Evolutionary conservation across 2,113 vertebrate genomes (phyloP).

Genomic region (Guaruba guarouba): DNA sequence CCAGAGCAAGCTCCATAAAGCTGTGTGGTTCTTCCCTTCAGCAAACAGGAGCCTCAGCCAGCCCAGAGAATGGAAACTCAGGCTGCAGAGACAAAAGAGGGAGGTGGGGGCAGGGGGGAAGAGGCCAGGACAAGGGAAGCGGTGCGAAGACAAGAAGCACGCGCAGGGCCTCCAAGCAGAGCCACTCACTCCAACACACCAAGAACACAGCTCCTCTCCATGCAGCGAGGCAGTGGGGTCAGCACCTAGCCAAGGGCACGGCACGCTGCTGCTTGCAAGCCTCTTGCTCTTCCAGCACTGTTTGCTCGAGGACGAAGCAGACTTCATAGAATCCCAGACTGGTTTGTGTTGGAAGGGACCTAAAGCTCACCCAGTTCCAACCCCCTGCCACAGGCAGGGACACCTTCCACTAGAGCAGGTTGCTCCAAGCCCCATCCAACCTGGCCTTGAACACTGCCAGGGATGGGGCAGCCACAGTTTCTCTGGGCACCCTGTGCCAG

Average conservation of each 20-base stretch:
- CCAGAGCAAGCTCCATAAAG: conserved; percentile 5
- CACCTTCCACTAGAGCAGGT: neutral
- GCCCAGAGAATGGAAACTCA: neutral
- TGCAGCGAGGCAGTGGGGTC: rapidly evolving
- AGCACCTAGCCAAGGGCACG: rapidly evolving
- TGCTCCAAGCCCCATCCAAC: neutral
- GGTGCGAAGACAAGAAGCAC: neutral
- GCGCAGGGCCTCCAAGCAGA: neutral
- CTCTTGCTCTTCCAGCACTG: neutral
- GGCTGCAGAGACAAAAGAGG: conserved; percentile 16
- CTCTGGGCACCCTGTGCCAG: neutral
- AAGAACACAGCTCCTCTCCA: neutral
- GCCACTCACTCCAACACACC: neutral
- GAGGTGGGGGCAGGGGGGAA: neutral
- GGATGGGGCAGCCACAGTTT: neutral
- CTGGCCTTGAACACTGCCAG: neutral
- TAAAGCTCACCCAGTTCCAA: neutral
- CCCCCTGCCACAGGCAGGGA: neutral
- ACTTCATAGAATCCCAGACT: neutral
- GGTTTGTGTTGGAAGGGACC: neutral
- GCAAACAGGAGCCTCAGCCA: conserved; percentile 23
- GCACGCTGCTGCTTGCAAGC: neutral
- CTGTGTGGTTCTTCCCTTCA: neutral
- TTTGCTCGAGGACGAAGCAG: rapidly evolving
- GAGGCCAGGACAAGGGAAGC: conserved; percentile 40